Conservation (phyloP, 1,140 invertebrate genomes). For the Mesaphorura yosii region DNA sequence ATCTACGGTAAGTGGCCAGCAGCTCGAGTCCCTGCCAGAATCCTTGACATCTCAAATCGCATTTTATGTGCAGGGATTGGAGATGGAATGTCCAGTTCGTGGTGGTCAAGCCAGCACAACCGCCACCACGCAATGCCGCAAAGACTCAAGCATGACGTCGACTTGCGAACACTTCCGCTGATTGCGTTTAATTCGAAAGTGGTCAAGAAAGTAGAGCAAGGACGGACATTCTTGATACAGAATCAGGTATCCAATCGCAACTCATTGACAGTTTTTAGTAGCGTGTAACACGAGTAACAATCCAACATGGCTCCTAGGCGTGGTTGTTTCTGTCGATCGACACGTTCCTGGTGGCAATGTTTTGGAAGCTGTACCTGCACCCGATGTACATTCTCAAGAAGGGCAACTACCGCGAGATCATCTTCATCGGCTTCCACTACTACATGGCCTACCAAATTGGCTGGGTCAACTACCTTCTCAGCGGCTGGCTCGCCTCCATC, state of each 20-base stretch:
- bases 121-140: slow-evolving; percentile 19
- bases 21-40: background rate
- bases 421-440: slow-evolving; percentile 17
- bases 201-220: slow-evolving; percentile 1
- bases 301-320: background rate
- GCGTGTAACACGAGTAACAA: background rate
- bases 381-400: slow-evolving; percentile 8
- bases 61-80: background rate
- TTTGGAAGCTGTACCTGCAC: slow-evolving; percentile 13
- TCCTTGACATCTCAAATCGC: background rate
- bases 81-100: slow-evolving; percentile 5
- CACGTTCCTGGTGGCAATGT: background rate
- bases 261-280: background rate
- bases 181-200: background rate
- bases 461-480: slow-evolving; percentile 9
- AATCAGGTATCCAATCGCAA: background rate
- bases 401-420: slow-evolving; percentile 4
- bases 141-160: slow-evolving; percentile 6
- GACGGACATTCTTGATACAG: background rate
- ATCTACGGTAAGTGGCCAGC: background rate
- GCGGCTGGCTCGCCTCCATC: slow-evolving; percentile 10
- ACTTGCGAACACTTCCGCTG: slow-evolving; percentile 6
- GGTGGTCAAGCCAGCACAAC: slow-evolving; percentile 10
- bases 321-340: background rate
- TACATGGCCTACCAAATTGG: background rate